Conservation (phyloP, 2,797 vertebrate species). For the Pristis pectinata region DNA sequence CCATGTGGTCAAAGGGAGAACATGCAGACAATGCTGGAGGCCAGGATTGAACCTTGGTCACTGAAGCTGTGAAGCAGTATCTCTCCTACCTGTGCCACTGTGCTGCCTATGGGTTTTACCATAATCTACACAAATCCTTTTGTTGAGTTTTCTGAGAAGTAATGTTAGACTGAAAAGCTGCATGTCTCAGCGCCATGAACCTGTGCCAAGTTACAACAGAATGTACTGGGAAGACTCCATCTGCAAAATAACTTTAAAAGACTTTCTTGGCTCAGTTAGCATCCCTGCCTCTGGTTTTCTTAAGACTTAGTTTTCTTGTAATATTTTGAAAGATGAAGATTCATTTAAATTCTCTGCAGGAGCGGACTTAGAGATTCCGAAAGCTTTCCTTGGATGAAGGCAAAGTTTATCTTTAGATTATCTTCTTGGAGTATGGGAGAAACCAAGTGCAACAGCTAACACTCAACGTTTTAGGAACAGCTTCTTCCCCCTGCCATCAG, state of each 20-base stretch:
- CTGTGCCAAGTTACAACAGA: background rate
- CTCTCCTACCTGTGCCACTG: too few species aligned
- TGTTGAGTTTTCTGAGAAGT: background rate
- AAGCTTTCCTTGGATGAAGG: background rate
- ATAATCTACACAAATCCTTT: background rate
- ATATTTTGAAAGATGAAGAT: background rate
- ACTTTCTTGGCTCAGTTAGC: background rate
- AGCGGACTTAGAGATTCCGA: background rate
- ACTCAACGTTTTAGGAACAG: too few species aligned
- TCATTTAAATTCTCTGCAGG: background rate
- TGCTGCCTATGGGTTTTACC: too few species aligned
- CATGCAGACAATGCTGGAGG: too few species aligned
- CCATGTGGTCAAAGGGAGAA: too few species aligned
- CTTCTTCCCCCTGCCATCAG: too few species aligned
- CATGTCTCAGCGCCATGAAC: background rate
- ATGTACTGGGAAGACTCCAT: background rate
- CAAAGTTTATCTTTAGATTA: background rate
- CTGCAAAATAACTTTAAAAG: background rate
- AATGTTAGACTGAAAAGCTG: background rate
- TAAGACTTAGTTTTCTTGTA: background rate
- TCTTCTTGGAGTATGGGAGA: background rate
- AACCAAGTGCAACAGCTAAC: background rate
- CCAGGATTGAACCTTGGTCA: too few species aligned
- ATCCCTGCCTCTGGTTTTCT: background rate
- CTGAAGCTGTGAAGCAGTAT: too few species aligned